A percentile compares a stretch with the other conserved stretches of the same genome.
Evolutionary conservation across 2,797 vertebrate species (phyloP).

Genomic region (Periparus ater): DNA sequence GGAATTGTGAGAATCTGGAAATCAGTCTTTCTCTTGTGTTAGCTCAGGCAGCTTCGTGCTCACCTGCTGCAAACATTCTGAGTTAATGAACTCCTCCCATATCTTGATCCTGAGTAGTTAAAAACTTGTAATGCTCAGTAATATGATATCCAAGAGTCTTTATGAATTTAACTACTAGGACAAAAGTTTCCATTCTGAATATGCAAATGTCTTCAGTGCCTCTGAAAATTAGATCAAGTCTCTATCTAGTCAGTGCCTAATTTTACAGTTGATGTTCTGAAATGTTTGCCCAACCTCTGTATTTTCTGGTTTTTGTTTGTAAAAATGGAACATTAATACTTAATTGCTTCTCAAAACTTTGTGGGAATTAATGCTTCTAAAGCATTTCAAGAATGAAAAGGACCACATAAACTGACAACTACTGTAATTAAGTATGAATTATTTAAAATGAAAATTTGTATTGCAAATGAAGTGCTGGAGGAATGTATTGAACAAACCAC

Average conservation of each 20-base stretch:
- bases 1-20: slow-evolving; percentile 34
- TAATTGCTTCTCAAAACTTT: slow-evolving; percentile 68
- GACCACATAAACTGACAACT: slow-evolving; percentile 65
- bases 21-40: not conserved
- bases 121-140: slow-evolving; percentile 33
- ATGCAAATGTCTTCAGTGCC: slow-evolving; percentile 54
- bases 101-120: not conserved
- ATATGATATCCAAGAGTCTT: slow-evolving; percentile 27
- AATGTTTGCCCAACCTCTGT: slow-evolving; percentile 65
- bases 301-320: slow-evolving; percentile 61
- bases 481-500: slow-evolving; percentile 55
- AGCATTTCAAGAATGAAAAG: slow-evolving; percentile 70
- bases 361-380: slow-evolving; percentile 66
- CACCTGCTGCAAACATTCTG: slow-evolving; percentile 24
- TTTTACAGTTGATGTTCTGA: slow-evolving; percentile 64
- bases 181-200: slow-evolving; percentile 61
- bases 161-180: slow-evolving; percentile 45
- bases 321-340: slow-evolving; percentile 65
- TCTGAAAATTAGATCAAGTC: slow-evolving; percentile 61
- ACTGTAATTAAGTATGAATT: slow-evolving; percentile 67
- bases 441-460: slow-evolving; percentile 62
- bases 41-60: slow-evolving; percentile 10
- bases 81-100: slow-evolving; percentile 39
- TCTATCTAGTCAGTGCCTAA: slow-evolving; percentile 62
- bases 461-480: slow-evolving; percentile 60